phyloP scores from a whole-genome alignment of 92 coral and sea anemone genomes.

The Umimayanthus chanpuru region DNA sequence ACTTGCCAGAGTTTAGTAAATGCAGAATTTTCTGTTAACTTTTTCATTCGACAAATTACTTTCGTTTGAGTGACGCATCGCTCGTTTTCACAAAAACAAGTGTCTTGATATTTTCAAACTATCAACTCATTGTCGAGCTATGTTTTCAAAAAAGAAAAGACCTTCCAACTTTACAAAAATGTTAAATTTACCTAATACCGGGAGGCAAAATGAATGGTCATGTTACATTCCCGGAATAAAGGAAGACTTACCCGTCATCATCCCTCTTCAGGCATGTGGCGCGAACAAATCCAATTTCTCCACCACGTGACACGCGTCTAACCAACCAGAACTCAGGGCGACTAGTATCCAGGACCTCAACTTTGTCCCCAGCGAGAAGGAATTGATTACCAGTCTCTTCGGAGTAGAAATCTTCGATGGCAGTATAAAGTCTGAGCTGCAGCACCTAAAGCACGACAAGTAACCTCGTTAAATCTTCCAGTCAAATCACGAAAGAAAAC shows the following conservation, averaged over 20 bases:
- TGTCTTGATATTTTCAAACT: too few relatives aligned
- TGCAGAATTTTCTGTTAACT: too few relatives aligned
- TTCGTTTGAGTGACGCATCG: too few relatives aligned
- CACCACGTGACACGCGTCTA: conserved; percentile 95
- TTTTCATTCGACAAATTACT: too few relatives aligned
- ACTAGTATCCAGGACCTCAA: conserved; percentile 94
- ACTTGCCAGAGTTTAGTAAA: too few relatives aligned
- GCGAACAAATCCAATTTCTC: conserved; percentile 93
- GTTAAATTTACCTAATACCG: too few relatives aligned
- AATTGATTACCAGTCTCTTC: conserved; percentile 96
- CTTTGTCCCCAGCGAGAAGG: conserved; percentile 85
- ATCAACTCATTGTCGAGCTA: too few relatives aligned
- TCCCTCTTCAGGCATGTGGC: conserved; percentile 78
- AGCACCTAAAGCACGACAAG: conserved; percentile 58
- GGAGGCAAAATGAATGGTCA: too few relatives aligned
- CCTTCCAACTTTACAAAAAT: too few relatives aligned
- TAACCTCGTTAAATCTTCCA: background rate
- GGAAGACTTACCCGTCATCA: conserved; percentile 64
- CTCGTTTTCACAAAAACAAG: too few relatives aligned
- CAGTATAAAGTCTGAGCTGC: conserved; percentile 81
- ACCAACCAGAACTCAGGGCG: conserved; percentile 97
- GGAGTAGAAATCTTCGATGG: conserved; percentile 80
- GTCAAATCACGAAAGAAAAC: background rate
- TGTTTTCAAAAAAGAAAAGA: too few relatives aligned
- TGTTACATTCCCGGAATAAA: too few relatives aligned